Evolutionary conservation across 2,888 invertebrate genomes (phyloP).

Genomic region (Phortica okadai): DNA sequence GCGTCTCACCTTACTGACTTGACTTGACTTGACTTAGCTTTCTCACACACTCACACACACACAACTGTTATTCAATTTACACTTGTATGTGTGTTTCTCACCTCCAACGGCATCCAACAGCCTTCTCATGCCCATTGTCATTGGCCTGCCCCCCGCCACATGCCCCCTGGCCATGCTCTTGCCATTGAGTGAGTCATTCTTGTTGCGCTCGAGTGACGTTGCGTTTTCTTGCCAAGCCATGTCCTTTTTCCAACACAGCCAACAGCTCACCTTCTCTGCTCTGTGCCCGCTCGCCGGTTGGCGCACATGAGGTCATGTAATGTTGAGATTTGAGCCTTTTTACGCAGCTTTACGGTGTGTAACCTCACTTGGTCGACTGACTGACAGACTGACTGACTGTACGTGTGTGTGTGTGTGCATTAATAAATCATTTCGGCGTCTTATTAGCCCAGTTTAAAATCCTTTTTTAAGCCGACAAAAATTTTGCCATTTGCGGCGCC

Average conservation of each 20-base stretch:
- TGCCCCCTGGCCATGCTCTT: slow-evolving; percentile 23
- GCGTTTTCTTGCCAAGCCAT: slow-evolving; percentile 6
- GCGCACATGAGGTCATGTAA: neutral
- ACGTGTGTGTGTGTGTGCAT: neutral
- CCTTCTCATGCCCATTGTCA: slow-evolving; percentile 15
- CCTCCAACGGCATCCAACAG: too few species aligned
- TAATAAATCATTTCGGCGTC: neutral
- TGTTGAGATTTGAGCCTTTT: neutral
- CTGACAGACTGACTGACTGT: neutral
- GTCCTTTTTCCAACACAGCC: neutral
- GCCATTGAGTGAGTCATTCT: slow-evolving; percentile 34
- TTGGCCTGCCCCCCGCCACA: too few species aligned
- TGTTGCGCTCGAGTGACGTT: slow-evolving; percentile 22
- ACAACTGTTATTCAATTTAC: slow-evolving; percentile 28
- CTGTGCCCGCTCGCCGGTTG: too few species aligned
- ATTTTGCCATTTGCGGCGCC: slow-evolving; percentile 35
- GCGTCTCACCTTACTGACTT: neutral
- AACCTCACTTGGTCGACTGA: neutral
- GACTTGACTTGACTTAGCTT: neutral
- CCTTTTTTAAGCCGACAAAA: neutral
- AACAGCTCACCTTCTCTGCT: too few species aligned
- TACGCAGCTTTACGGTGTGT: neutral
- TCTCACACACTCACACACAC: neutral
- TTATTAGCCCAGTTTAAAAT: slow-evolving; percentile 22
- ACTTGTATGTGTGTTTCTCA: neutral